phyloP scores from a whole-genome alignment of 1,140 invertebrate genomes.

The Lycorma delicatula region DNA sequence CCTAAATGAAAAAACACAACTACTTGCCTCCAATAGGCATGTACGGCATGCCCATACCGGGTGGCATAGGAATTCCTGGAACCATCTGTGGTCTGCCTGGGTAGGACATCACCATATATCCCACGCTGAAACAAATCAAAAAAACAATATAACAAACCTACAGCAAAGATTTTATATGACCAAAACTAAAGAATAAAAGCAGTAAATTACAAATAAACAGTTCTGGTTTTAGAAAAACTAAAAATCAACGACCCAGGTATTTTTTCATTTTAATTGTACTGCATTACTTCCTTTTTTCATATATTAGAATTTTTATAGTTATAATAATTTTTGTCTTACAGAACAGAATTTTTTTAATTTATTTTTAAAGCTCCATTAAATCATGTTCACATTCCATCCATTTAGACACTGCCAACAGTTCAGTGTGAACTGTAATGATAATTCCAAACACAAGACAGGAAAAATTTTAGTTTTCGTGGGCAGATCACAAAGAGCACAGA shows the following conservation, averaged over 20 bases:
- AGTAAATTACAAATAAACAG: neutral
- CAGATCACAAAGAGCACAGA: too few species aligned
- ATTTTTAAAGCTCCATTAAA: too few species aligned
- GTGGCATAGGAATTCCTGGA: constrained; percentile 41
- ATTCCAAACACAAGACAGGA: too few species aligned
- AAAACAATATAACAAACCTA: neutral
- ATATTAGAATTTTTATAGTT: too few species aligned
- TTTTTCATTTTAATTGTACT: too few species aligned
- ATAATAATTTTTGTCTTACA: too few species aligned
- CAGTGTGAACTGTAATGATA: too few species aligned
- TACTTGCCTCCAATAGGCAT: constrained; percentile 25
- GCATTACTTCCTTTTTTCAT: too few species aligned
- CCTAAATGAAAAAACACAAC: neutral
- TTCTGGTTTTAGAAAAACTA: neutral
- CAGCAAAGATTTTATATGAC: neutral
- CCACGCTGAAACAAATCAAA: constrained; percentile 21
- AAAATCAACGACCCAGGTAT: neutral
- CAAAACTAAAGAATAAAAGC: neutral
- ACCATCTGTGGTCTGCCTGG: constrained; percentile 47
- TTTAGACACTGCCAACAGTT: too few species aligned
- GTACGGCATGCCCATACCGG: constrained; percentile 37
- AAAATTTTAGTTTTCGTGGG: too few species aligned
- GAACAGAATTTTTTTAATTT: too few species aligned
- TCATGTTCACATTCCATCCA: too few species aligned
- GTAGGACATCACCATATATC: constrained; percentile 41